Evolutionary conservation across 2,888 invertebrate genomes (phyloP).

Genomic region (Allophyes oxyacanthae): DNA sequence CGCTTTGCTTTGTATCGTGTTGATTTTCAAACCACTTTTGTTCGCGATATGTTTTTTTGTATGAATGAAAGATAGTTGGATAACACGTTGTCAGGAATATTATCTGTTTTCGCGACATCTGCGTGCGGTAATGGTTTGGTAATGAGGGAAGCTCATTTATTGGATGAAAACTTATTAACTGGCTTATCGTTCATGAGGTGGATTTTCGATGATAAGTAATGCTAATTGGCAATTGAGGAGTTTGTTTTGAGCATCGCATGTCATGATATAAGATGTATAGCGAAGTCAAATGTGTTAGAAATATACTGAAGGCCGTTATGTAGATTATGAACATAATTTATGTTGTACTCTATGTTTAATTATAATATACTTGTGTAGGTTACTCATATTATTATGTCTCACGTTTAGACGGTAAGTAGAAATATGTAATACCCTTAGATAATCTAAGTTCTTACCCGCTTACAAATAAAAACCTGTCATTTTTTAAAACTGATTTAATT

Average conservation of each 20-base stretch:
- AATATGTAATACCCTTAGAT: no score
- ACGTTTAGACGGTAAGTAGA: background rate
- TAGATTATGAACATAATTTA: constrained; percentile 7
- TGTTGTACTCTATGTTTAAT: background rate
- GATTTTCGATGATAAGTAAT: constrained; percentile 32
- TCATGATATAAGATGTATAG: constrained; percentile 24
- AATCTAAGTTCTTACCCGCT: no score
- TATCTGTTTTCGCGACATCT: constrained; percentile 58
- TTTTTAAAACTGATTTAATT: no score
- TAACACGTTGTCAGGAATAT: constrained; percentile 56
- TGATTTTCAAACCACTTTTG: constrained; percentile 84
- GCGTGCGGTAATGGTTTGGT: constrained; percentile 45
- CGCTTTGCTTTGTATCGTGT: constrained; percentile 79
- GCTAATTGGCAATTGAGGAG: constrained; percentile 33
- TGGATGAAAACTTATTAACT: constrained; percentile 41
- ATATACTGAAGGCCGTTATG: constrained; percentile 11
- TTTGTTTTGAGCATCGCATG: constrained; percentile 13
- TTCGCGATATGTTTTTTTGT: constrained; percentile 78
- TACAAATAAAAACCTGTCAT: no score
- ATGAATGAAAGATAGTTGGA: constrained; percentile 63
- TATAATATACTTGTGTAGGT: no score
- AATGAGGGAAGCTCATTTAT: constrained; percentile 39
- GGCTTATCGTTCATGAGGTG: constrained; percentile 45
- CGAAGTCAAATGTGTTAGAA: constrained; percentile 17
- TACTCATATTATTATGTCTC: no score